Conservation (phyloP, 2,888 invertebrate species). For the Ommatoiulus sabulosus region DNA sequence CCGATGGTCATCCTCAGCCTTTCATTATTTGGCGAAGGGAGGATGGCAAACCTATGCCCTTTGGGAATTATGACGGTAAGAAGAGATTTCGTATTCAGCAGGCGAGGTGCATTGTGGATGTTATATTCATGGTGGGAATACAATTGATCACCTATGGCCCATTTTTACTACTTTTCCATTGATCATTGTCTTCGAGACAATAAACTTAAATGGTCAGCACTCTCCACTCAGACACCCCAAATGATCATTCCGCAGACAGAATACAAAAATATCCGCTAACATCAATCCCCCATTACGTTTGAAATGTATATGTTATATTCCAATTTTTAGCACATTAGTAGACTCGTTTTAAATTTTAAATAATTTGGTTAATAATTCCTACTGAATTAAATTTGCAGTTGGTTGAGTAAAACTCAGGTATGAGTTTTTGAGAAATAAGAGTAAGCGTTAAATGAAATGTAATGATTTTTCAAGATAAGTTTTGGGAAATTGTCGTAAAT, state of each 20-base stretch:
- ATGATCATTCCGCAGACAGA: neutral
- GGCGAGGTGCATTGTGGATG: neutral
- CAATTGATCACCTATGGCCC: neutral
- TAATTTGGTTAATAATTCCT: no score
- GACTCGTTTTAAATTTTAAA: no score
- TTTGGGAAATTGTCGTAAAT: no score
- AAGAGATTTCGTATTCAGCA: neutral
- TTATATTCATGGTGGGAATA: neutral
- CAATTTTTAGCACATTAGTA: no score
- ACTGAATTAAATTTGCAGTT: no score
- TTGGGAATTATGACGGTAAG: constrained; percentile 67
- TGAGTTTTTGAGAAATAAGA: no score
- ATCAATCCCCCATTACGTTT: neutral
- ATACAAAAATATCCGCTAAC: neutral
- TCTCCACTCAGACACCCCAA: neutral
- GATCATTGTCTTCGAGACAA: constrained; percentile 34
- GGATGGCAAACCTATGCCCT: constrained; percentile 84
- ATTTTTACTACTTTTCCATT: constrained; percentile 20
- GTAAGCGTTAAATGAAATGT: no score
- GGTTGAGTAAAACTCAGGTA: no score
- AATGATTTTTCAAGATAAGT: no score
- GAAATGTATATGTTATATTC: no score
- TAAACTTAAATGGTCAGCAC: constrained; percentile 34
- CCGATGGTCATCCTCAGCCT: constrained; percentile 70
- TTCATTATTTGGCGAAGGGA: constrained; percentile 88